Percentiles rank a stretch among this genome's conserved stretches.
phyloP scores from a whole-genome alignment of 2,113 vertebrate species.

The Cebus imitator region DNA sequence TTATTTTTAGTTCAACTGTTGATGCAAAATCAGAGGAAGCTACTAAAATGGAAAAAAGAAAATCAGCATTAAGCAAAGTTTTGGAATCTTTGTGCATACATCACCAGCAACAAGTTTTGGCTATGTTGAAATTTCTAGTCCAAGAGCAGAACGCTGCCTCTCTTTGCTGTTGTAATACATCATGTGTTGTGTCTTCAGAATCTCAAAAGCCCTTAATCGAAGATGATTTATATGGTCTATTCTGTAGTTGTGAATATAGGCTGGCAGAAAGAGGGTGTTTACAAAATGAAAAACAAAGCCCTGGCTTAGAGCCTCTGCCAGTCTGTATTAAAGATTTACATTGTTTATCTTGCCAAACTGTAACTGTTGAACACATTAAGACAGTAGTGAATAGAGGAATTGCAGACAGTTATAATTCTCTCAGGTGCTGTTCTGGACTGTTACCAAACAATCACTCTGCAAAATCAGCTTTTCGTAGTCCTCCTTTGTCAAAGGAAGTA shows the following conservation, averaged over 20 bases:
- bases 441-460: constrained; percentile 74
- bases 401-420: constrained; percentile 83
- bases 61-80: constrained; percentile 89
- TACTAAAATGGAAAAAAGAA: constrained; percentile 87
- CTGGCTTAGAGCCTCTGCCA: constrained; percentile 82
- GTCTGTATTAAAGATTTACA: constrained; percentile 88
- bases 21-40: constrained; percentile 89
- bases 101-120: constrained; percentile 89
- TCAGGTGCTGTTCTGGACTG: constrained; percentile 81
- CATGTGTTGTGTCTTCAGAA: constrained; percentile 79
- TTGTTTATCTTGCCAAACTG: constrained; percentile 88
- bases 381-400: constrained; percentile 82
- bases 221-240: constrained; percentile 79
- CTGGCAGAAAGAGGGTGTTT: constrained; percentile 85
- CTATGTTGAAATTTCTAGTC: constrained; percentile 89
- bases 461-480: constrained; percentile 69
- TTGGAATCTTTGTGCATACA: constrained; percentile 89
- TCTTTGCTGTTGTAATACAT: constrained; percentile 81
- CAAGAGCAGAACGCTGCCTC: constrained; percentile 84
- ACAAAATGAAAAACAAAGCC: constrained; percentile 84
- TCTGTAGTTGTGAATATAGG: constrained; percentile 85
- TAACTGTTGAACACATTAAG: constrained; percentile 84
- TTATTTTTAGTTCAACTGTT: constrained; percentile 91
- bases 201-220: constrained; percentile 80
- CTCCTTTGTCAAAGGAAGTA: constrained; percentile 69